phyloP scores from a whole-genome alignment of 2,797 vertebrate species.

The Phaenicophaeus curvirostris region DNA sequence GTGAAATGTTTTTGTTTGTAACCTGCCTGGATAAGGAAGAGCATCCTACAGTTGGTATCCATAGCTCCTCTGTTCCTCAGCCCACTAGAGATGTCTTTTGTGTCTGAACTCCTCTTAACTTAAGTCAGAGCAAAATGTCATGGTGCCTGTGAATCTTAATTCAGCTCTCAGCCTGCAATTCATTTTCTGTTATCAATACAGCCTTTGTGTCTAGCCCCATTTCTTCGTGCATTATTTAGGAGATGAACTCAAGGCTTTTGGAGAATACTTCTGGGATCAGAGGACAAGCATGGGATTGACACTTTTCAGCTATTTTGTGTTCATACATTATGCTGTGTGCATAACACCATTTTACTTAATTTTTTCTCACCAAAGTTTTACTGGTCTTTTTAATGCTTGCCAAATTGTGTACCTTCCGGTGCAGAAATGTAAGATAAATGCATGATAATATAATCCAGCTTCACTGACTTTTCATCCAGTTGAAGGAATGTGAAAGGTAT shows the following conservation, averaged over 20 bases:
- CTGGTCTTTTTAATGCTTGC: not conserved
- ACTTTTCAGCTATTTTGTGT: not conserved
- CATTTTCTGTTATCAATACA: not conserved
- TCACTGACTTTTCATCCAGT: not conserved
- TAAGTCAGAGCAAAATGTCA: not conserved
- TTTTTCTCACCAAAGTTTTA: conserved; percentile 9
- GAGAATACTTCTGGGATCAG: not conserved
- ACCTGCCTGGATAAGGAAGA: not conserved
- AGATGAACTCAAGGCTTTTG: not conserved
- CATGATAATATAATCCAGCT: not conserved
- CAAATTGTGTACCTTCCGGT: not conserved
- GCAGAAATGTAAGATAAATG: not conserved
- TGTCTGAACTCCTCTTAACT: not conserved
- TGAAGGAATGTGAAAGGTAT: not conserved
- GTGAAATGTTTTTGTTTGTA: not conserved
- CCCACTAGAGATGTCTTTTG: not conserved
- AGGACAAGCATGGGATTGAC: not conserved
- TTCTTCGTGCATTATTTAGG: not conserved
- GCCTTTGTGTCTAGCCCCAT: not conserved
- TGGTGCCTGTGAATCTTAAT: not conserved
- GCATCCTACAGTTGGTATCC: not conserved
- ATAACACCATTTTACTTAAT: not conserved
- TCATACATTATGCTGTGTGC: not conserved
- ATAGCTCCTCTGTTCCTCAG: not conserved
- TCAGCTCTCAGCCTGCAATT: not conserved